Evolutionary conservation across 2,888 invertebrate species (phyloP), one percentile per base, ranked within the genome.

Genomic region (Drosophila fungiperda): DNA sequence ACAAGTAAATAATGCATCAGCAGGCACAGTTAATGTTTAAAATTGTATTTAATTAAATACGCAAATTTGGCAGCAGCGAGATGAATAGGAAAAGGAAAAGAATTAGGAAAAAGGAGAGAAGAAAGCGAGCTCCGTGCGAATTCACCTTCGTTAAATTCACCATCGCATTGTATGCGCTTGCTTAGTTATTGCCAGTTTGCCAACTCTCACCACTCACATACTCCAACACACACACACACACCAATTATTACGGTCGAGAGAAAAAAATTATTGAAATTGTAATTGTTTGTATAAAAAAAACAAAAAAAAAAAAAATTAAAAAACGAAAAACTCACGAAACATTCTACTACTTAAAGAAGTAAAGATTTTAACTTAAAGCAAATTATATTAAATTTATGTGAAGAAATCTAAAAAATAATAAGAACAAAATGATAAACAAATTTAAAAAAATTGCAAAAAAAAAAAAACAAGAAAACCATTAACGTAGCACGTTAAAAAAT

Each of bases 321-420:
- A n/a, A 54, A 33, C 29, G 45, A 32, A 61, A 50, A 71, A 78
- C 68, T 76, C 76, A 81, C 80, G 67, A 73, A 80, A 81, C 80
- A 81, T 81, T 81, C 80, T 81, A 81, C 64, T 71, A 83, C 72
- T 83, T 81, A 77, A 80, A 73, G 68, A 72, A 79, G 67, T 73
- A 74, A 72, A 70, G 83, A 80, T 83, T 82, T 83, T 83, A 81
- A 78, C 76, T 69, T 78, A 78, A 79, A 68, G 68, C 67, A 68
- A 80, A 78, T 80, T 76, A 75, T 64, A 70, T 66, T 63, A 66
- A 66, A 76, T 63, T 71, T 70, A 71, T 71, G 71, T 58, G 71
- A 78, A 70, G 9, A 38, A 33, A 23, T 38, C 53, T 42, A 61
- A 32, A 38, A 40, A 40, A 20, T 40, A 62, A 64, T 49, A 62